Base-by-base conservation (phyloP, 2,888 invertebrate species). In the Aethes cnicana region DNA sequence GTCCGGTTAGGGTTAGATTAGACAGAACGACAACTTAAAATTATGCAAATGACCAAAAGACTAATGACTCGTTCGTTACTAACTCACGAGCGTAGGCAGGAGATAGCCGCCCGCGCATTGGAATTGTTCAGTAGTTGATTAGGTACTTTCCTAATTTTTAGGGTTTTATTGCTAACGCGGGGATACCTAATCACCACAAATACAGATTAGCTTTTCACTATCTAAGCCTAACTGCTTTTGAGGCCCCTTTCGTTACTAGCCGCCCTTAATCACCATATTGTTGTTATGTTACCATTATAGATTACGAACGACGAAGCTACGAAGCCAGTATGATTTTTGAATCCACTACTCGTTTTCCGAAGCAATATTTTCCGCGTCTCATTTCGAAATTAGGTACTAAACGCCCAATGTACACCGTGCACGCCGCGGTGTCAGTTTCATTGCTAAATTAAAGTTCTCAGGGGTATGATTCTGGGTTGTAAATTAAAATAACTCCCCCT, bases 401-500 rank as follows among this genome's bases (percentile, higher is more conserved):
- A 12, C 37, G 6, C 16, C 23, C 25, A 28, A 32, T 20, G 42
- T 18, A 25, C 6, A 4, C 2, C n/a, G 11, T 11, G 6, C n/a
- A 28, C 16, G 17, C 12, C 6, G 11, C 26, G 17, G 9, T 23
- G 16, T n/a, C 30, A 23, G 30, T 17, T 39, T 52, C 33, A 52
- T 20, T 14, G 33, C 36, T 25, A 33, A 39, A 18, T 32, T 33
- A 33, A 25, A 20, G 39, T 26, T 8, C 39, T 46, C 46, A 23
- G 8, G 39, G 32, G 46, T 11, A 39, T 44, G 33, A 52, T 52
- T 20, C 32, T 12, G 35, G n/a, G 46, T 33, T 46, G 52, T 46
- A 52, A 46, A 52, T 52, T 46, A 39, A 46, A 46, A 52, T 44
- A 36, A 39, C 39, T 26, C 33, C 39, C 39, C 44, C 39, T 44